Evolutionary conservation across 1,140 invertebrate genomes (phyloP), one percentile per base, ranked within the genome.

Genomic region (Drosophila novamexicana): DNA sequence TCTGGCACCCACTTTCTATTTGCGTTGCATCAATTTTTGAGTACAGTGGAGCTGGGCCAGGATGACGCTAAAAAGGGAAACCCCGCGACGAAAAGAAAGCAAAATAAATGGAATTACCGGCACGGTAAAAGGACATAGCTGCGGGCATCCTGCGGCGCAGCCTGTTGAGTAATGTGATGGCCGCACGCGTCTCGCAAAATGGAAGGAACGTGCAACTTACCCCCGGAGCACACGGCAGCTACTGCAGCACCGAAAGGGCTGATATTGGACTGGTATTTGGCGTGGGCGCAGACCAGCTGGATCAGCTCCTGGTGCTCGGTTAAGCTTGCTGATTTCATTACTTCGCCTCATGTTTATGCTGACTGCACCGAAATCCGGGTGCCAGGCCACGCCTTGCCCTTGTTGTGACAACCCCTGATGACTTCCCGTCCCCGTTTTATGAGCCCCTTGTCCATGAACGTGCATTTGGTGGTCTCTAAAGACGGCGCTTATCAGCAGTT

Each of bases 71-170:
- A 53, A 77, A 63, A 67, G 36, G 45, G 40, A 61, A 57, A 49
- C 18, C 36, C 47, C 64, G 70, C 58, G 22, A 37, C 47, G 34
- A 36, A 40, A 54, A 40, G 42, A 65, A 79, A 77, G 72, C 42
- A 54, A 80, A 81, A 65, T 56, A 85, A 85, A 86, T 74, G 80
- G 72, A 85, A 85, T 77, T 85, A 79, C 72, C 14, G 14, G 14
- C 14, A 14, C 14, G 14, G 14, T 14, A 14, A 14, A 14, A 85
- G 82, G 70, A 78, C 67, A 52, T 39, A 42, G 65, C 54, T 58
- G 72, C 37, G 34, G 42, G 67, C 58, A 75, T 72, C 62, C 84
- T 88, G 84, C 56, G 40, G 74, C 37, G 69, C 62, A 65, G 68
- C 73, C 59, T 71, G 56, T 76, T 76, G 74, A 76, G 62, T 76